Percentiles rank a stretch among this genome's conserved stretches.
phyloP scores from a whole-genome alignment of 2,113 vertebrate species.

The Mesocricetus auratus region DNA sequence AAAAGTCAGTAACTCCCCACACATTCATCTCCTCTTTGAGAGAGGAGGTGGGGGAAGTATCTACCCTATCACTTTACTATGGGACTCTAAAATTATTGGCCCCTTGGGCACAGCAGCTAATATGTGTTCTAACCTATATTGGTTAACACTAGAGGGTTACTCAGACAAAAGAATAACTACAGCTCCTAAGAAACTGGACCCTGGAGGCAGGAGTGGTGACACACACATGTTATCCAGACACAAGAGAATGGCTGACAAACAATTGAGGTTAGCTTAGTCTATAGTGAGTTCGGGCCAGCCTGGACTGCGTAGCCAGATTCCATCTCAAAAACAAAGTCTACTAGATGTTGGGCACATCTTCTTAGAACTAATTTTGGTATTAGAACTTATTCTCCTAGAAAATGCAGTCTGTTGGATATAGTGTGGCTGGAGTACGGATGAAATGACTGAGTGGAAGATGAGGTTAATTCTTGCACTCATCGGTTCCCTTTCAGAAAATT shows the following conservation, averaged over 20 bases:
- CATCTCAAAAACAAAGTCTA: neutral
- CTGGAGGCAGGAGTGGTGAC: neutral
- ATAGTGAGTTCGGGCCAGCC: neutral
- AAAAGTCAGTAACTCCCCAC: neutral
- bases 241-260: too few species aligned
- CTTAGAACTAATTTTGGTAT: conserved; percentile 12
- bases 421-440: neutral
- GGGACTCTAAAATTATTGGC: neutral
- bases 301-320: neutral
- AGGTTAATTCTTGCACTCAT: conserved; percentile 29
- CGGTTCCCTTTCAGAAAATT: conserved; percentile 29
- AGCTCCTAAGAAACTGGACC: neutral
- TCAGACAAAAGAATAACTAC: neutral
- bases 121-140: neutral
- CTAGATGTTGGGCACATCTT: neutral
- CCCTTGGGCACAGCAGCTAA: neutral
- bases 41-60: neutral
- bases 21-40: neutral
- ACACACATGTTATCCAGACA: neutral
- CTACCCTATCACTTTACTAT: neutral
- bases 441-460: conserved; percentile 42
- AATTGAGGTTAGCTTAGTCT: neutral
- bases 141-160: neutral
- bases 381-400: conserved; percentile 43
- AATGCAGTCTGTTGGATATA: neutral